Base-by-base conservation (phyloP, 1,140 invertebrate species). In the Aphis craccivora region DNA sequence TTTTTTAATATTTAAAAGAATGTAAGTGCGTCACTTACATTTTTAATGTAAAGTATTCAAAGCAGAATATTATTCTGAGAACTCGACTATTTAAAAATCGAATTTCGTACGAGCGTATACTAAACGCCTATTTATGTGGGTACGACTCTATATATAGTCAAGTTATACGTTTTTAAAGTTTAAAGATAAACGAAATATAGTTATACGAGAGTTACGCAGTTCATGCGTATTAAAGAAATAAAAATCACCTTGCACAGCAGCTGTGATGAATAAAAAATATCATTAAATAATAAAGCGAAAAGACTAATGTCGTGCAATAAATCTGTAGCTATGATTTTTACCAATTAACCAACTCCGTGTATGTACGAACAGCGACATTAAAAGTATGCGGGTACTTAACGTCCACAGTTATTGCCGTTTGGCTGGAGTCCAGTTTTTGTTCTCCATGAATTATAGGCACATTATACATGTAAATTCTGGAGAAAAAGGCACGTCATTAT, bases 401-500 rank as follows among this genome's bases (percentile, higher is more conserved):
- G 45, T 51, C 7, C 51, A 89, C 4, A 40, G 3, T 89, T 89
- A 53, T 89, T 53, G 9, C 48, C 20, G n/a, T 9, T 89, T 89
- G 40, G n/a, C 87, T 53, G n/a, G 87, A 89, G 45, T 89, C 3
- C 48, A 87, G n/a, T 53, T 89, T 35, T 88, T 88, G 14, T n/a
- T n/a, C 3, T 87, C 23, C 4, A 37, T 9, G 11, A 53, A 37
- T 3, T 35, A 14, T 40, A 48, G 76, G 22, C 76, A 37, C 37
- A 83, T 40, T 43, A 84, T 51, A 14, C 45, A 51, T 84, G 84
- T 53, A 89, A 53, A 53, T 22, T n/a, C 60, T 23, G n/a, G 20
- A 89, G 87, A 53, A n/a, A 89, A 53, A 89, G 20, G 45, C n/a
- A 53, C 11, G 48, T 11, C 30, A 51, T 89, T 89, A 89, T 89